Conservation (phyloP, 2,113 vertebrate genomes). For the Lichenostomus cassidix region DNA sequence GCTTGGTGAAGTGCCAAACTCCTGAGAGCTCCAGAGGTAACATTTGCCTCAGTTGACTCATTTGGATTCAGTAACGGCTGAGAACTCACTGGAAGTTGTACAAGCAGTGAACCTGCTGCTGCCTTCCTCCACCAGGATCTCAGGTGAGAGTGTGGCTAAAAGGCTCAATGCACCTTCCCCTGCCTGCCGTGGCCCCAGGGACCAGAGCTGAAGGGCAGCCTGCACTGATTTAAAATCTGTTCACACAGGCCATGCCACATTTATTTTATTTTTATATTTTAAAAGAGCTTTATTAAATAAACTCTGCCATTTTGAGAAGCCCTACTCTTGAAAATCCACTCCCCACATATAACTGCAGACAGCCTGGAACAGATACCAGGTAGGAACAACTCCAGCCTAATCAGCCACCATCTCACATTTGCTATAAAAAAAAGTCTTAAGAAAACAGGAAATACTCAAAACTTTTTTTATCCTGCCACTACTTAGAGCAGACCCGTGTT, state of each 20-base stretch:
- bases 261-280: not conserved
- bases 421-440: not conserved
- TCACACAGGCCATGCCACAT: not conserved
- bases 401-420: not conserved
- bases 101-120: not conserved
- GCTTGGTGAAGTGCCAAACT: not conserved
- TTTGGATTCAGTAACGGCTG: not conserved
- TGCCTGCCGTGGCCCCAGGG: not conserved
- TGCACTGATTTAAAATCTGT: not conserved
- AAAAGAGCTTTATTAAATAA: not conserved
- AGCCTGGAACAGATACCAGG: not conserved
- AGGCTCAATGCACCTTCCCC: not conserved
- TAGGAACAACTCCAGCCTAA: not conserved
- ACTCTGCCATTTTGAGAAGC: not conserved
- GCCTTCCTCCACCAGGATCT: not conserved
- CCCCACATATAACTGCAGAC: not conserved
- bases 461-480: not conserved
- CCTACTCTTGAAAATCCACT: not conserved
- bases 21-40: not conserved
- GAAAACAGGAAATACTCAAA: not conserved
- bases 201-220: not conserved
- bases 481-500: not conserved
- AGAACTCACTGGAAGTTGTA: not conserved
- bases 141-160: not conserved
- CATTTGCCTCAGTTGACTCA: not conserved